These are phyloP conservation scores for Diadophis punctatus DNA, from an alignment of 2,113 vertebrate genomes.

Conservation along the genomic window DNA sequence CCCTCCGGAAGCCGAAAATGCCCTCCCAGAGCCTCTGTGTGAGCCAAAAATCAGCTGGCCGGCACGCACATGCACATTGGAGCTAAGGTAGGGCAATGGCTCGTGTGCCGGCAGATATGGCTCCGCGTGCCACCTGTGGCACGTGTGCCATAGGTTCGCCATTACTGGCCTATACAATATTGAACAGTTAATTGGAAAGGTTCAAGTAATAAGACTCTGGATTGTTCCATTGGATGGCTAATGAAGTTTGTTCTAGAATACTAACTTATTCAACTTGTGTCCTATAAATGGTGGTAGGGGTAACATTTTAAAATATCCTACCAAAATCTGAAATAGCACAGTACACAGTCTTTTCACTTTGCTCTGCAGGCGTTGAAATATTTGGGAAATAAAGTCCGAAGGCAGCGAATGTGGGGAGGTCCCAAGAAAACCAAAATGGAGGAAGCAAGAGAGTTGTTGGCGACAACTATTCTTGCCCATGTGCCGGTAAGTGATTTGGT, in stretches of 20 bases:
- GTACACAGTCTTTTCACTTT: background rate
- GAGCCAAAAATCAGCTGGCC: no score
- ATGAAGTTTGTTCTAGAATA: background rate
- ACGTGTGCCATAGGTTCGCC: no score
- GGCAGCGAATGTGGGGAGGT: conserved; percentile 97
- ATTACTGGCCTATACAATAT: background rate
- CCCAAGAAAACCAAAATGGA: conserved; percentile 99
- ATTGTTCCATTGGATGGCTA: background rate
- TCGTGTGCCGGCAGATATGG: no score
- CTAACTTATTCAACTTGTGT: background rate
- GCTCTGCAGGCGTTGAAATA: conserved; percentile 85
- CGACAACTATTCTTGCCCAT: conserved; percentile 92
- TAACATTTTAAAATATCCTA: background rate
- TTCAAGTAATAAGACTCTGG: background rate
- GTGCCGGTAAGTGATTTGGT: conserved; percentile 78
- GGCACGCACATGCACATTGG: no score
- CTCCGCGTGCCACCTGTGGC: no score
- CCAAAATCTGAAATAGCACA: background rate
- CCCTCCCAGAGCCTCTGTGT: no score
- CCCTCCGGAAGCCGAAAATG: no score
- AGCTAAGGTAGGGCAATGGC: no score
- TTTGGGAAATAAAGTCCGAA: conserved; percentile 94
- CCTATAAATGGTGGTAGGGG: background rate
- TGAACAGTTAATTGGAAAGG: background rate
- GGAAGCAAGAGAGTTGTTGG: conserved; percentile 92